Evolutionary conservation across 1,140 invertebrate genomes (phyloP), one percentile per base, ranked within the genome.

Genomic region (Coptotermes formosanus): DNA sequence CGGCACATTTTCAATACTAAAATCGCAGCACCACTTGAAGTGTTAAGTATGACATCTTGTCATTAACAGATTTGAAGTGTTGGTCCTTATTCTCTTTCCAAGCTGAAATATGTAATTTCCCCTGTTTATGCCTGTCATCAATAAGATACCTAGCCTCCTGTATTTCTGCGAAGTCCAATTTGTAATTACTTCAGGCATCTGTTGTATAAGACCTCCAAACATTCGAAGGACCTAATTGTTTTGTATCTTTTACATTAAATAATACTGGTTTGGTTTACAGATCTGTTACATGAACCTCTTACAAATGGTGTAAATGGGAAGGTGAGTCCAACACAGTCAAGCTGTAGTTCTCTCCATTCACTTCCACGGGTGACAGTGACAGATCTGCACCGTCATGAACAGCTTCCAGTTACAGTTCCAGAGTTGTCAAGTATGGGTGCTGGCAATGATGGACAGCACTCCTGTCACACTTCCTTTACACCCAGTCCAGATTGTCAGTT

Each of bases 401-500:
- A 75, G 25, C 64, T 75, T 75, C n/a, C 64, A 30, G 64, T 75
- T 7, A 30, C 64, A 30, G 64, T 75, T 75, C 25, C 64, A 30
- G 64, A 75, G n/a, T 30, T 75, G 14, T n/a, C 25, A n/a, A 30
- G n/a, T 75, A 25, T 7, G n/a, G 16, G 64, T 30, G n/a, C 25
- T n/a, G n/a, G 64, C 14, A 30, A 9, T 30, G 64, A 25, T 30
- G 64, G 64, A 30, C 64, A 75, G 30, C 83, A 21, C 16, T 64
- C 83, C 14, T n/a, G 25, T 9, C 23, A 11, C 30, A 55, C 45
- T 64, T 64, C 48, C 14, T 55, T 90, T n/a, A 89, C 89, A 11
- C 90, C 89, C 30, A 91, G 89, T 86, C 89, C 90, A 1, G 90
- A 90, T 83, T 89, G 90, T 59, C 88, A 87, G 48, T 90, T 90